A percentile compares a stretch with the other conserved stretches of the same genome.
These are phyloP conservation scores for Carassius gibelio DNA, from an alignment of 2,113 vertebrate species.

Conservation along the genomic window DNA sequence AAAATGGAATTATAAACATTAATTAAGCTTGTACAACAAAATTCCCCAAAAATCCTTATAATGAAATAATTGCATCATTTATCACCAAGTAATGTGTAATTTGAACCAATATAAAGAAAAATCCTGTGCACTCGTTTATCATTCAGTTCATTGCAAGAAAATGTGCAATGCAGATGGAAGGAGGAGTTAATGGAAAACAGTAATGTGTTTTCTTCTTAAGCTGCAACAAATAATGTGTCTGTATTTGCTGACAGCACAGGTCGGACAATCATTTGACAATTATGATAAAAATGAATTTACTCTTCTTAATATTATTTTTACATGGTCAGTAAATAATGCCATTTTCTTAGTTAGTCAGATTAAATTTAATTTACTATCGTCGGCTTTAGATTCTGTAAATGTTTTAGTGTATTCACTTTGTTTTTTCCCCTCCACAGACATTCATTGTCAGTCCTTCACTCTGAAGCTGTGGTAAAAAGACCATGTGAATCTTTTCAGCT, in stretches of 20 bases:
- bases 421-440: not conserved
- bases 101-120: too few species aligned
- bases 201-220: not conserved
- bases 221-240: not conserved
- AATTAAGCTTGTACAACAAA: too few species aligned
- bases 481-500: conserved; percentile 25
- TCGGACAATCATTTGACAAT: not conserved
- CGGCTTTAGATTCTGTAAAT: not conserved
- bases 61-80: too few species aligned
- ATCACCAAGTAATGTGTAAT: too few species aligned
- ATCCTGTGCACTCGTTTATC: too few species aligned
- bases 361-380: not conserved
- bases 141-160: too few species aligned
- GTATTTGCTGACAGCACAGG: too few species aligned
- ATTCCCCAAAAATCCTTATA: too few species aligned
- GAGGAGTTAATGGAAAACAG: too few species aligned
- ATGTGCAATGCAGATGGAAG: too few species aligned
- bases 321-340: not conserved
- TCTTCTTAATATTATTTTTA: not conserved
- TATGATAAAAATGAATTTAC: not conserved
- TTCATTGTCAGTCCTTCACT: conserved; percentile 27
- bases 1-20: too few species aligned
- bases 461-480: conserved; percentile 12
- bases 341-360: not conserved
- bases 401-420: not conserved